These are phyloP conservation scores for Ariopsis seemanni DNA, from an alignment of 2,113 vertebrate genomes.

Conservation along the genomic window DNA sequence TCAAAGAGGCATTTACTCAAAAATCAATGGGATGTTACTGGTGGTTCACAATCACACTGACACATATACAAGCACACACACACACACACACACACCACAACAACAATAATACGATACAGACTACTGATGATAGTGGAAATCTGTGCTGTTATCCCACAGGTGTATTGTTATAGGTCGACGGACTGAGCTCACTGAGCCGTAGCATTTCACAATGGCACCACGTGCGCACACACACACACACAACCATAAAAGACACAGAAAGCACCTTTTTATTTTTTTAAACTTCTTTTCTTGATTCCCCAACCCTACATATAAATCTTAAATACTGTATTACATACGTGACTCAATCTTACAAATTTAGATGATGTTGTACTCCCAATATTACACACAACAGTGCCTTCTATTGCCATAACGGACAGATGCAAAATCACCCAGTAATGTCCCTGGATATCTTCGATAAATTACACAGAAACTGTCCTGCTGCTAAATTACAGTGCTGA, in stretches of 20 bases:
- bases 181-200: constrained; percentile 22
- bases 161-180: constrained; percentile 33
- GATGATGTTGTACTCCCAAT: background rate
- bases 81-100: constrained; percentile 53
- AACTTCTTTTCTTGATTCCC: background rate
- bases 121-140: constrained; percentile 42
- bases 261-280: constrained; percentile 9
- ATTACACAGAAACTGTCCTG: background rate
- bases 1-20: constrained; percentile 60
- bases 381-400: background rate
- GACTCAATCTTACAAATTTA: background rate
- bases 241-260: background rate
- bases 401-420: background rate
- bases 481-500: constrained; percentile 14
- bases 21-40: constrained; percentile 62
- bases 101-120: constrained; percentile 11
- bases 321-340: background rate
- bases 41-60: constrained; percentile 54
- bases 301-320: background rate
- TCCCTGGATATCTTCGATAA: background rate
- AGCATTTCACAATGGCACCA: constrained; percentile 3
- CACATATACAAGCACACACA: background rate
- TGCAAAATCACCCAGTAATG: background rate
- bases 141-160: constrained; percentile 32
- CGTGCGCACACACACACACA: background rate